Evolutionary conservation across 2,888 invertebrate species (phyloP).

Genomic region (Prenolepis imparis): DNA sequence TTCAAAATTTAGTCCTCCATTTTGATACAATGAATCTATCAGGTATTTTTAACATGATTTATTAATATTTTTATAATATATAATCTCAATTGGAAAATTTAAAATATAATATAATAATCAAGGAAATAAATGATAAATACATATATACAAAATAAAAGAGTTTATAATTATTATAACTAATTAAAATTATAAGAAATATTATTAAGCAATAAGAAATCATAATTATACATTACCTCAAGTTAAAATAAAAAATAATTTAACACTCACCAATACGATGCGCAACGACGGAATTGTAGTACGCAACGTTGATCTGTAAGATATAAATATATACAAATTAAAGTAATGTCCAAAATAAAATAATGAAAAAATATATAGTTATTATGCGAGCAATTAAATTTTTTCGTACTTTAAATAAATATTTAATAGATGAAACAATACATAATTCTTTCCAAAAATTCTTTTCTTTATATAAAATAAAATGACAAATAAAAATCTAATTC

Average conservation of each 20-base stretch:
- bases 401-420: not conserved
- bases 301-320: not conserved
- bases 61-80: not conserved
- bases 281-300: not conserved
- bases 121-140: not conserved
- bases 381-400: not conserved
- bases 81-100: not conserved
- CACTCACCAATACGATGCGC: not conserved
- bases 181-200: not conserved
- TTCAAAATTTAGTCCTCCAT: not conserved
- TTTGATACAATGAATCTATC: not conserved
- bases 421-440: not conserved
- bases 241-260: not conserved
- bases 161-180: not conserved
- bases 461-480: not conserved
- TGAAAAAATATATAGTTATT: constrained; percentile 1
- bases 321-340: not conserved
- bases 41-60: not conserved
- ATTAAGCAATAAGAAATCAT: not conserved
- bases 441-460: not conserved
- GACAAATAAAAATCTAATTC: not conserved
- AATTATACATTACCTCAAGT: not conserved
- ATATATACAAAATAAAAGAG: not conserved
- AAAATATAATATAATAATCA: not conserved
- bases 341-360: constrained; percentile 4